These are phyloP conservation scores for Diploptera punctata DNA, from an alignment of 2,888 invertebrate genomes.

Conservation along the genomic window DNA sequence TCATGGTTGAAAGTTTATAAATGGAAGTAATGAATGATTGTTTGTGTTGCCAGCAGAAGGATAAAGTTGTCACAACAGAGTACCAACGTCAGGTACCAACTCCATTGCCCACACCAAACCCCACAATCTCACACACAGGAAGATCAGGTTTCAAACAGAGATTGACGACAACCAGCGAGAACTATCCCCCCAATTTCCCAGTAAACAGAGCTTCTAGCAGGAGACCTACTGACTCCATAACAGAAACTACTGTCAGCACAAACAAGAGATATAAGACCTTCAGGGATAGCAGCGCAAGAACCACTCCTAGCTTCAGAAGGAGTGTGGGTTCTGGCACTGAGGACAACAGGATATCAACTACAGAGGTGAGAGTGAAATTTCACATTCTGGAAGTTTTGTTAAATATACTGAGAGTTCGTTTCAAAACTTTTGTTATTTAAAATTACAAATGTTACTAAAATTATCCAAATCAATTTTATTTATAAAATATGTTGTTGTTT, in stretches of 20 bases:
- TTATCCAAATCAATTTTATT: background rate
- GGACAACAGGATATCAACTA: background rate
- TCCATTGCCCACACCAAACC: background rate
- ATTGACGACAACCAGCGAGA: too few species aligned
- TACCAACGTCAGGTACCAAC: background rate
- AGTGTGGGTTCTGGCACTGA: background rate
- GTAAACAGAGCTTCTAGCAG: too few species aligned
- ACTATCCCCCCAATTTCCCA: background rate
- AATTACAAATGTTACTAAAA: too few species aligned
- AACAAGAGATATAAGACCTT: background rate
- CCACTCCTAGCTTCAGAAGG: constrained; percentile 1
- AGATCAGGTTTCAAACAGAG: constrained; percentile 1
- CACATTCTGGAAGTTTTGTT: too few species aligned
- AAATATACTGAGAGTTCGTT: too few species aligned
- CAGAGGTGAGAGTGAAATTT: background rate
- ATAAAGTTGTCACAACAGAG: background rate
- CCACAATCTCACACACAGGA: background rate
- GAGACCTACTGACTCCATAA: background rate
- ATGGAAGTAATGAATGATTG: too few species aligned
- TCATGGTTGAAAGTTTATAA: too few species aligned
- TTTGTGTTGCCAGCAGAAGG: background rate
- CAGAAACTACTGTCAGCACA: background rate
- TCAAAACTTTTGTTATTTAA: too few species aligned
- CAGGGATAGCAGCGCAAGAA: background rate
- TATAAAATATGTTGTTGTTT: too few species aligned